phyloP scores from a whole-genome alignment of 2,113 vertebrate genomes.

The Phoenicopterus ruber region DNA sequence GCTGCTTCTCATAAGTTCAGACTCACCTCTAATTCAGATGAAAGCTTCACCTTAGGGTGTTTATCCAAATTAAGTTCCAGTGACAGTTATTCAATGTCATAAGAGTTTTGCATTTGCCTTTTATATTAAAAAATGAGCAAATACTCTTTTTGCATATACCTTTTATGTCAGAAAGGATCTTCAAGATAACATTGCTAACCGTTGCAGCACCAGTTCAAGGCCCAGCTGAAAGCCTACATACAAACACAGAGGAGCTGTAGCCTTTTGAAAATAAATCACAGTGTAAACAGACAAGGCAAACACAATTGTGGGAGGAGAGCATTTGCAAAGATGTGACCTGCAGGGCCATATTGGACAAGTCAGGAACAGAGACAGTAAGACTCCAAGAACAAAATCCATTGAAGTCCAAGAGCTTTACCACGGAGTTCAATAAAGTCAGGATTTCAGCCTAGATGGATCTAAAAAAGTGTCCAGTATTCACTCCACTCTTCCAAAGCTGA shows the following conservation, averaged over 20 bases:
- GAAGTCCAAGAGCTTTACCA: background rate
- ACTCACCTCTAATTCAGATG: slow-evolving; percentile 21
- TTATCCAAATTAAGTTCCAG: slow-evolving; percentile 26
- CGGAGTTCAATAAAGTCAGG: background rate
- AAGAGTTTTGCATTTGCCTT: slow-evolving; percentile 7
- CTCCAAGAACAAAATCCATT: background rate
- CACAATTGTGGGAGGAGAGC: background rate
- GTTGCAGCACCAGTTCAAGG: background rate
- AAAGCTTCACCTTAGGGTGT: slow-evolving; percentile 19
- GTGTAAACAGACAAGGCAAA: background rate
- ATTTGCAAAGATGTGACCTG: background rate
- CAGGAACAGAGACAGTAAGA: background rate
- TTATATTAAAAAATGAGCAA: slow-evolving; percentile 24
- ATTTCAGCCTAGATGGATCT: background rate
- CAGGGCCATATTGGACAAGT: background rate
- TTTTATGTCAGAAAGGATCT: slow-evolving; percentile 3
- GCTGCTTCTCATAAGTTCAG: background rate
- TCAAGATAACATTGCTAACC: background rate
- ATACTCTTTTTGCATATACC: background rate
- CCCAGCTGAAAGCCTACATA: background rate
- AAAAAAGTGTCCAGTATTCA: background rate
- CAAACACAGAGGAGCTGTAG: background rate
- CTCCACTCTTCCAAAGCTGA: background rate
- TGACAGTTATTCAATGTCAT: slow-evolving; percentile 40
- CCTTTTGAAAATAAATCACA: background rate